Conservation (phyloP, 2,888 invertebrate genomes). For the Agonopterix alstromeriana region DNA sequence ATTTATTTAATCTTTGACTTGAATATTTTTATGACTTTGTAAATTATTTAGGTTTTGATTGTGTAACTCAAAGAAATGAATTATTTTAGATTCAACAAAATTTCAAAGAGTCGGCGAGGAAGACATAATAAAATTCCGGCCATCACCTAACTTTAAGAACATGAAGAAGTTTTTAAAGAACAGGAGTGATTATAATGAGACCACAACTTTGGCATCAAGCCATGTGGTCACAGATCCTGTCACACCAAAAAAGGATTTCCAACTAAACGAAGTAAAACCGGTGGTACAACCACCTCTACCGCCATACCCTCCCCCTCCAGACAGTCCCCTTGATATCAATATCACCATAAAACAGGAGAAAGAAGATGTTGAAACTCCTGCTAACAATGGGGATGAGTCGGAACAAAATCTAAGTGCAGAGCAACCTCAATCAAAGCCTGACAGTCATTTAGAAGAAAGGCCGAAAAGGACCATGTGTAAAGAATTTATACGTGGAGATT, state of each 20-base stretch:
- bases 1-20: no score
- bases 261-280: not conserved
- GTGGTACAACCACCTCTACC: slow-evolving; percentile 36
- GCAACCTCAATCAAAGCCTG: not conserved
- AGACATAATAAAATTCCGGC: slow-evolving; percentile 37
- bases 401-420: not conserved
- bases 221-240: not conserved
- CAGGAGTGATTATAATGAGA: slow-evolving; percentile 4
- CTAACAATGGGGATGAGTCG: not conserved
- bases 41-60: no score
- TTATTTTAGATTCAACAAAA: slow-evolving; percentile 14
- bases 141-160: slow-evolving; percentile 50
- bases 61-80: no score
- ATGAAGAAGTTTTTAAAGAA: slow-evolving; percentile 50
- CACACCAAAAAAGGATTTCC: not conserved
- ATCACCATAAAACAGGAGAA: slow-evolving; percentile 32
- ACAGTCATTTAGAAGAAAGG: not conserved
- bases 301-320: slow-evolving; percentile 37
- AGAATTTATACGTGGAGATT: slow-evolving; percentile 46
- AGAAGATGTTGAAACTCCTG: slow-evolving; percentile 24
- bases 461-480: slow-evolving; percentile 33
- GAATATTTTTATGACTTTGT: no score
- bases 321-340: slow-evolving; percentile 16
- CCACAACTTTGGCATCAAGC: not conserved
- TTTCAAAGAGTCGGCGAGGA: slow-evolving; percentile 28